phyloP scores from a whole-genome alignment of 2,113 vertebrate species.

The Campylomormyrus tamandua region DNA sequence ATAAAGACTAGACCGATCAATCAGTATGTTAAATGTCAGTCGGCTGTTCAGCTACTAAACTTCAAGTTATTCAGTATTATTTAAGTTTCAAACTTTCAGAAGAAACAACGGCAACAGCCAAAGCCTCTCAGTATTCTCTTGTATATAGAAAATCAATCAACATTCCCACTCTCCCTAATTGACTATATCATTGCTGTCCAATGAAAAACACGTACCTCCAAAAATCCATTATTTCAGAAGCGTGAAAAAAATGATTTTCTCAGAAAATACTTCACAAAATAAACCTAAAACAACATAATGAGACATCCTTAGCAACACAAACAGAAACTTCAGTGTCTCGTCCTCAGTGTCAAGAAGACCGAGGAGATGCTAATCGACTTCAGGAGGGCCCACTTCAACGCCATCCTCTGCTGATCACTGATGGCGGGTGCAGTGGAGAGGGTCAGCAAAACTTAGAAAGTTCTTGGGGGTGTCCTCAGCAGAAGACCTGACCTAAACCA shows the following conservation, averaged over 20 bases:
- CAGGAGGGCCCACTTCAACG: neutral
- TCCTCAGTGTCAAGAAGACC: neutral
- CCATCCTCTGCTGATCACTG: neutral
- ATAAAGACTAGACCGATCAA: neutral
- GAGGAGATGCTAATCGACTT: neutral
- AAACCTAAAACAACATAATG: neutral
- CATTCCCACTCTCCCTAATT: neutral
- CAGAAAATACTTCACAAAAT: neutral
- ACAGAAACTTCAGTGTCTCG: neutral
- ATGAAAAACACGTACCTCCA: neutral
- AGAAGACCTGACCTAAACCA: neutral
- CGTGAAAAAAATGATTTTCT: neutral
- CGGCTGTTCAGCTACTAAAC: neutral
- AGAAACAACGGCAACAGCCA: neutral
- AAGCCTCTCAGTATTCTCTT: neutral
- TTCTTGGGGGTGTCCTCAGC: neutral
- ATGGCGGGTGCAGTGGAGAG: neutral
- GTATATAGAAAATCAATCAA: neutral
- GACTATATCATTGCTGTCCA: neutral
- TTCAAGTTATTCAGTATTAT: neutral
- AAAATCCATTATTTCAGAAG: neutral
- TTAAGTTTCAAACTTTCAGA: neutral
- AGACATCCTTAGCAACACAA: neutral
- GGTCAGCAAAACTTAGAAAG: neutral
- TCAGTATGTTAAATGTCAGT: neutral